Percentiles rank a stretch among this genome's conserved stretches.
Conservation (phyloP, 2,113 vertebrate genomes). For the Colinus virginianus region DNA sequence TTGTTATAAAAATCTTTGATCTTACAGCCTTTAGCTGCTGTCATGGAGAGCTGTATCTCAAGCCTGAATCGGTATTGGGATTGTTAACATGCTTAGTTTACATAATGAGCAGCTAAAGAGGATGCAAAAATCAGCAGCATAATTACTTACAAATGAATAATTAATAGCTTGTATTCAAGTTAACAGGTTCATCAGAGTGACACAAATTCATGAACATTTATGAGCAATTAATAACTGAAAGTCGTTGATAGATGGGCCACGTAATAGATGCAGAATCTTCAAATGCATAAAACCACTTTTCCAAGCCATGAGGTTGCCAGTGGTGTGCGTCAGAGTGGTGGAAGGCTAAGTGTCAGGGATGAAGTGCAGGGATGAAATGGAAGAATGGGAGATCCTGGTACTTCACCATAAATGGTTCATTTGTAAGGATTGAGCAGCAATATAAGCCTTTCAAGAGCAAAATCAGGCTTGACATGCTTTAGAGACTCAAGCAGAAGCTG, state of each 20-base stretch:
- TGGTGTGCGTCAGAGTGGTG: background rate
- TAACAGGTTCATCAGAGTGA: constrained; percentile 63
- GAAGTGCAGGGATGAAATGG: background rate
- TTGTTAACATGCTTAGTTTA: constrained; percentile 58
- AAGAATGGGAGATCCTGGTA: background rate
- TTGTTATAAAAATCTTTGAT: constrained; percentile 11
- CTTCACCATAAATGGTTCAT: constrained; percentile 1
- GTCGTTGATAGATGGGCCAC: constrained; percentile 9
- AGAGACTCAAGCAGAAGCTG: background rate
- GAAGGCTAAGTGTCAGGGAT: background rate
- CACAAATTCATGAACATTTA: constrained; percentile 74
- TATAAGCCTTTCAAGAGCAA: background rate
- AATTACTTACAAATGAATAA: constrained; percentile 75
- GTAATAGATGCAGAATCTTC: background rate
- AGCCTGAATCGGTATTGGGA: constrained; percentile 11
- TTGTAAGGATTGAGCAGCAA: constrained; percentile 22
- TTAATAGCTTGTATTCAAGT: constrained; percentile 54
- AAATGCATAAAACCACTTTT: constrained; percentile 29
- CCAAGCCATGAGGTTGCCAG: constrained; percentile 18
- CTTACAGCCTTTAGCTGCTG: background rate
- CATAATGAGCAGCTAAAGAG: constrained; percentile 47
- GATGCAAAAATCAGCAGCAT: constrained; percentile 58
- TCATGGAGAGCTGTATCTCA: constrained; percentile 6
- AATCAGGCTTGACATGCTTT: background rate
- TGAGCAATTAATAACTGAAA: constrained; percentile 70